A percentile compares a stretch with the other conserved stretches of the same genome.
Evolutionary conservation across 2,797 vertebrate species (phyloP).

Genomic region (Lepus townsendii): DNA sequence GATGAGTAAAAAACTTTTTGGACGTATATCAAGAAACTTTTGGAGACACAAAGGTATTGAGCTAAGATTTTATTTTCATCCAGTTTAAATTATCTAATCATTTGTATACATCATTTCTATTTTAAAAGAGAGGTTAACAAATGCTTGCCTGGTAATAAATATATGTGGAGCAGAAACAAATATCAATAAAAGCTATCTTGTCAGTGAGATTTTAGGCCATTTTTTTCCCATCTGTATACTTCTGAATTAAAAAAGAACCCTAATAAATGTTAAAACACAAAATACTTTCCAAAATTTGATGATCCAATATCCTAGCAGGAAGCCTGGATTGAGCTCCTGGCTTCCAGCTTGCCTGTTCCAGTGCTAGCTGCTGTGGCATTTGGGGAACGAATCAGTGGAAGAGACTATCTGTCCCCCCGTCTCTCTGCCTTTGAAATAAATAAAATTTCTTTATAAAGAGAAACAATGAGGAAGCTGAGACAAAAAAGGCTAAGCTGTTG

Average conservation of each 20-base stretch:
- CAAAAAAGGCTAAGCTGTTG: conserved; percentile 38
- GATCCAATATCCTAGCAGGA: neutral
- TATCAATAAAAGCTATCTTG: conserved; percentile 47
- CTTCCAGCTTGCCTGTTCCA: too few relatives aligned
- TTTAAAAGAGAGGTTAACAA: conserved; percentile 43
- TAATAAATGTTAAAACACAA: conserved; percentile 56
- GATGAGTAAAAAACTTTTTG: conserved; percentile 26
- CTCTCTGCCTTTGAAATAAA: too few relatives aligned
- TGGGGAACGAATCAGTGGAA: too few relatives aligned
- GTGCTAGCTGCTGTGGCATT: too few relatives aligned
- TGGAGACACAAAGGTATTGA: neutral
- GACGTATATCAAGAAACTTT: conserved; percentile 6
- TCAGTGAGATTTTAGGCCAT: neutral
- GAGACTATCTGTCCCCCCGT: neutral
- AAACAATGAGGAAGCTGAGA: neutral
- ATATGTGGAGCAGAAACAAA: conserved; percentile 54
- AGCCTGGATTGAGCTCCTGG: too few relatives aligned
- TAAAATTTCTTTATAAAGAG: neutral
- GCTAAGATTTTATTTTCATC: conserved; percentile 52
- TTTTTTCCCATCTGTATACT: conserved; percentile 15
- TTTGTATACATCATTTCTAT: neutral
- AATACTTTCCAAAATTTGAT: conserved; percentile 49
- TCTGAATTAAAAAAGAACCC: neutral
- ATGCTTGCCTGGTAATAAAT: conserved; percentile 49
- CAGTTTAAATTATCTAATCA: conserved; percentile 45